Evolutionary conservation across 2,888 invertebrate species (phyloP), one percentile per base, ranked within the genome.

Genomic region (Oxyteleia sp.): DNA sequence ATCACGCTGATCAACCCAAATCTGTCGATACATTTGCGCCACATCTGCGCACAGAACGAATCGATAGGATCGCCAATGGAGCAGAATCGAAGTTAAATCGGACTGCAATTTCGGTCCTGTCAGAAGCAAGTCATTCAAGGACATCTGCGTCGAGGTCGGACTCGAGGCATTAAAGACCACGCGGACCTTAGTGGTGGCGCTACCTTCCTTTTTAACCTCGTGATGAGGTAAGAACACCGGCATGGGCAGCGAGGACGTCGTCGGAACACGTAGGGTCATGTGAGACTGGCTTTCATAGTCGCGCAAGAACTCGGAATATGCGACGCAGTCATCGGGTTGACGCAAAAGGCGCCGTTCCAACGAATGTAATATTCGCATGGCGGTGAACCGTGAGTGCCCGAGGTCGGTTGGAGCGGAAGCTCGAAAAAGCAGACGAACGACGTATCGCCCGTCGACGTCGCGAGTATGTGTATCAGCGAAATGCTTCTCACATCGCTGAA

Each of bases 21-120:
- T 53, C 11, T 53, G 53, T 1, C 53, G 26, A 53, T 53, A 53
- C 53, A 53, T 53, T 20, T 53, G 53, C 4, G 53, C 26, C 1
- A 53, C 11, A 11, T 53, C 53, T 4, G 20, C 20, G 13, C 26
- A 53, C 5, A 32, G 5, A 11, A 53, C 53, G 26, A 32, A 26
- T 2, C 16, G 32, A 29, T 35, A 18, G 1, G 32, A 5, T 3
- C 55, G 32, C 32, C 55, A 55, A 18, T 55, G 55, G 15, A 47
- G 2, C 18, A 47, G n/a, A 2, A 47, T 47, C 49, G 18, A n/a
- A 1, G n/a, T 23, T 1, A 47, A 1, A 47, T 47, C 49, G 3
- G 15, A 3, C 5, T 47, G 49, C 10, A 47, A 5, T 18, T 47
- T 47, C 0, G 49, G 49, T 2, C 49, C 49, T 1, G 16, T 5